These are phyloP conservation scores for Ectropis crepuscularia DNA, from an alignment of 2,888 invertebrate species.

Conservation along the genomic window DNA sequence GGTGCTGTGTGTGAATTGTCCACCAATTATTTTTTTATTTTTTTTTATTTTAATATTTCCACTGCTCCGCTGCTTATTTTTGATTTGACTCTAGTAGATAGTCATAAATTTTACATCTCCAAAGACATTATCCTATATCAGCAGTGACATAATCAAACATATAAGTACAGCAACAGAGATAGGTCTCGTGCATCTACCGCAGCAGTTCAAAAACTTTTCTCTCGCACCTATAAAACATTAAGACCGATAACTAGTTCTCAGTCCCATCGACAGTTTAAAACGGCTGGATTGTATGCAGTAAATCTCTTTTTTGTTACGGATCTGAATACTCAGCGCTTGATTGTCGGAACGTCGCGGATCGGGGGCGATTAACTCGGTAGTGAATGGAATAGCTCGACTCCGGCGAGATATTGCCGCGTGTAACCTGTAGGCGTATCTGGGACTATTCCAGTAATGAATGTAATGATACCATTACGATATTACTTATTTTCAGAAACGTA, in stretches of 20 bases:
- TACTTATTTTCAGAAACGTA: neutral
- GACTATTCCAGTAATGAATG: neutral
- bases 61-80: too few relatives aligned
- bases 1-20: too few relatives aligned
- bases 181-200: too few relatives aligned
- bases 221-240: too few relatives aligned
- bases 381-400: slow-evolving; percentile 44
- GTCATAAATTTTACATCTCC: too few relatives aligned
- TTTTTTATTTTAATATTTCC: too few relatives aligned
- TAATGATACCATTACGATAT: neutral
- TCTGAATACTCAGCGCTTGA: slow-evolving; percentile 40
- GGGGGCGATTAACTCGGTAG: slow-evolving; percentile 45
- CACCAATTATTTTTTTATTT: too few relatives aligned
- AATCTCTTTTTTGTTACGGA: slow-evolving; percentile 36
- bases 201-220: too few relatives aligned
- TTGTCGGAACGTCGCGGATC: slow-evolving; percentile 38
- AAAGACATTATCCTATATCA: too few relatives aligned
- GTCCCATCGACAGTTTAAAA: slow-evolving; percentile 1
- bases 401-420: slow-evolving; percentile 41
- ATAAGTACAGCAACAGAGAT: too few relatives aligned
- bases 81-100: too few relatives aligned
- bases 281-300: slow-evolving; percentile 26
- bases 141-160: too few relatives aligned
- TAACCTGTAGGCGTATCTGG: slow-evolving; percentile 42
- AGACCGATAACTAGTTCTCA: neutral